phyloP scores from a whole-genome alignment of 2,888 invertebrate genomes.

The Acleris holmiana region DNA sequence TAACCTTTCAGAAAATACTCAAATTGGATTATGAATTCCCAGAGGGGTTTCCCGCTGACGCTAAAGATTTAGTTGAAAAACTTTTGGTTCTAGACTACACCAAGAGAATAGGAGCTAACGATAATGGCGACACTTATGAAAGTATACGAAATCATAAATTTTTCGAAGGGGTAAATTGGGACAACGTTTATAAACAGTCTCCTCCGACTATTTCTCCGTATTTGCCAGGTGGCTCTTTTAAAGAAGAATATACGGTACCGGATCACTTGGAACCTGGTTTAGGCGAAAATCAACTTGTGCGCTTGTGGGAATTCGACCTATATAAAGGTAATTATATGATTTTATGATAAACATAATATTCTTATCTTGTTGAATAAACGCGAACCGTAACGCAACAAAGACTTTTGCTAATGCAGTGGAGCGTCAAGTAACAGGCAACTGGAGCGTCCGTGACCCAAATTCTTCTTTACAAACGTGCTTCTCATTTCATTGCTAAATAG shows the following conservation, averaged over 20 bases:
- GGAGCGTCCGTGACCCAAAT: slow-evolving; percentile 75
- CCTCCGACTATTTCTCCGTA: slow-evolving; percentile 94
- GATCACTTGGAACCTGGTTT: slow-evolving; percentile 94
- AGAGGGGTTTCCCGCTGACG: slow-evolving; percentile 93
- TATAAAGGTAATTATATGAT: slow-evolving; percentile 67
- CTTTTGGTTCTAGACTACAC: slow-evolving; percentile 92
- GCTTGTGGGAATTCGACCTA: slow-evolving; percentile 89
- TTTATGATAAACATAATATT: background rate
- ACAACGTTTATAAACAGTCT: slow-evolving; percentile 88
- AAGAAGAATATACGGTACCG: slow-evolving; percentile 89
- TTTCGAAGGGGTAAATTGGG: slow-evolving; percentile 93
- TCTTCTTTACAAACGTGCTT: slow-evolving; percentile 67
- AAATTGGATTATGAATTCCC: slow-evolving; percentile 96
- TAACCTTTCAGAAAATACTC: slow-evolving; percentile 97
- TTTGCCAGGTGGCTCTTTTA: slow-evolving; percentile 88
- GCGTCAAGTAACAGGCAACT: slow-evolving; percentile 75
- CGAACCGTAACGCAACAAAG: slow-evolving; percentile 58
- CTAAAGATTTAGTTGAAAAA: slow-evolving; percentile 94
- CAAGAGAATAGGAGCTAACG: slow-evolving; percentile 92
- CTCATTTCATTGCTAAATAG: slow-evolving; percentile 62
- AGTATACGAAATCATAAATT: slow-evolving; percentile 94
- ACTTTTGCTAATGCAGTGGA: slow-evolving; percentile 70
- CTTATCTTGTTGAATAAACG: slow-evolving; percentile 40
- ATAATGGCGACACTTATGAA: slow-evolving; percentile 88
- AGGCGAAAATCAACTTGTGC: slow-evolving; percentile 91